Conservation (phyloP, 2,888 invertebrate species). For the Rhagonycha fulva region DNA sequence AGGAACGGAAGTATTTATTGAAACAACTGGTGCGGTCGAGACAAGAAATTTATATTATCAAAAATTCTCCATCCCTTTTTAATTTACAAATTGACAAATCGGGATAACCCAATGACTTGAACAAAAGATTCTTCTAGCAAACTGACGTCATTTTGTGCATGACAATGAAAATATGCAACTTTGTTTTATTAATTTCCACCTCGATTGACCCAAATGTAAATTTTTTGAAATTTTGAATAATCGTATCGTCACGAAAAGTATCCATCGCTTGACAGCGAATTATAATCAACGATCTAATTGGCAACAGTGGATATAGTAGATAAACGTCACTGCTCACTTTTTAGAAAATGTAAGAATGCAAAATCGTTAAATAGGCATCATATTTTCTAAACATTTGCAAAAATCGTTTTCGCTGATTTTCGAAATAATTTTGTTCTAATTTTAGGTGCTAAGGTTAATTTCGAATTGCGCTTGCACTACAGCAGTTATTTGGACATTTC, state of each 20-base stretch:
- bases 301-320: slow-evolving; percentile 36
- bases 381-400: background rate
- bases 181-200: background rate
- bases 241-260: slow-evolving; percentile 2
- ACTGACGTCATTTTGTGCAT: background rate
- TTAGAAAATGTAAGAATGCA: slow-evolving; percentile 14
- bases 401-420: background rate
- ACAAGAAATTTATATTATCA: background rate
- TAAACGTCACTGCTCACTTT: slow-evolving; percentile 37
- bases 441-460: background rate
- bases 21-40: slow-evolving; percentile 14
- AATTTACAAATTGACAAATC: background rate
- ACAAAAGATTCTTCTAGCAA: background rate
- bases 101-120: background rate
- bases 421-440: background rate
- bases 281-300: slow-evolving; percentile 27
- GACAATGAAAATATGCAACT: background rate
- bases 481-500: background rate
- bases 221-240: background rate
- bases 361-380: background rate
- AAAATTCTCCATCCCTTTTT: background rate
- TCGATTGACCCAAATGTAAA: background rate
- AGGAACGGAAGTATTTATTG: slow-evolving; percentile 23
- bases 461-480: background rate
- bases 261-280: slow-evolving; percentile 13